Evolutionary conservation across 2,888 invertebrate genomes (phyloP), one percentile per base, ranked within the genome.

Genomic region (Congeria kusceri): DNA sequence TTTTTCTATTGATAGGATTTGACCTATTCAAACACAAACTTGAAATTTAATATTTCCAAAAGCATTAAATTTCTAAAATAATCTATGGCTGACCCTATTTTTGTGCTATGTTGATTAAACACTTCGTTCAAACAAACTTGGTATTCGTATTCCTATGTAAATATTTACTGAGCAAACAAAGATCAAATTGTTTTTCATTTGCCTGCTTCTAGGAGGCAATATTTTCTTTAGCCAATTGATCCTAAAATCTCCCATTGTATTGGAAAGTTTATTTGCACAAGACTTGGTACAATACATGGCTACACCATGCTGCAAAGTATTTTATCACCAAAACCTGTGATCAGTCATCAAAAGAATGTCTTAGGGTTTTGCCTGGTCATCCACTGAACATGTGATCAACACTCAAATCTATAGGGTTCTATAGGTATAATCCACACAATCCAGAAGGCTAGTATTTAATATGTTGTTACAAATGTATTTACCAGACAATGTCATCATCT

Each of bases 51-150:
- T 76, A 73, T 76, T 73, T 76, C 76, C 56, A 67, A 76, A 74
- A 74, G 78, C 70, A 64, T 79, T 72, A 79, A 83, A 83, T 79
- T 83, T 83, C 78, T 83, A 76, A 69, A 77, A 79, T 83, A 83
- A 83, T 83, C 76, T 73, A 66, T 62, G 15, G 53, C 58, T 76
- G 76, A 71, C 76, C 81, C 73, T 72, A 66, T 83, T 78, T 72
- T 76, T 61, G 53, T 56, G 70, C 47, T 64, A 65, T 80, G 79
- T 77, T 83, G 80, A 83, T 77, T 80, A 83, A 83, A 83, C 79
- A 83, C 27, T 68, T 61, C 68, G 57, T 71, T 58, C 79, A 80
- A 83, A 83, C 82, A 83, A 44, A 23, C 68, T 69, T 69, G 71
- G 79, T 70, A 83, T 83, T 83, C 83, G 77, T 83, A 79, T 77